These are phyloP conservation scores for Panthera tigris DNA, from an alignment of 2,113 vertebrate species.

Conservation along the genomic window DNA sequence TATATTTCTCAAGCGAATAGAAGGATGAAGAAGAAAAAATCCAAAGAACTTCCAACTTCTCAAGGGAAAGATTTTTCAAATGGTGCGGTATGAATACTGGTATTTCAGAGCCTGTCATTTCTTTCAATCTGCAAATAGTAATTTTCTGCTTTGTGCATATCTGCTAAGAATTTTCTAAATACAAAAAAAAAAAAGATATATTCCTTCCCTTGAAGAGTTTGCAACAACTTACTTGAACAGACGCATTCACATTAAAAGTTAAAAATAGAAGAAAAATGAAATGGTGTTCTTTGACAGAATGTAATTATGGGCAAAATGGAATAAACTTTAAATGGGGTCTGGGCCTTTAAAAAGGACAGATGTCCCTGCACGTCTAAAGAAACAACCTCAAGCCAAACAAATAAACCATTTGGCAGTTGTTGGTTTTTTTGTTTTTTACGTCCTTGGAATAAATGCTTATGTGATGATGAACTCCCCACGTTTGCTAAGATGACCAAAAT, in stretches of 20 bases:
- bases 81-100: background rate
- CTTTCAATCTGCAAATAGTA: background rate
- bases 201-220: background rate
- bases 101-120: background rate
- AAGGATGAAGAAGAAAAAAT: background rate
- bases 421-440: constrained; percentile 20
- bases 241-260: background rate
- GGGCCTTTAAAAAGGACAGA: background rate
- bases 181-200: background rate
- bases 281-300: background rate
- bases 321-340: background rate
- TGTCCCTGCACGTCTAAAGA: background rate
- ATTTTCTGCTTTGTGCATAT: background rate
- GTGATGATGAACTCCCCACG: background rate
- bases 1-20: background rate
- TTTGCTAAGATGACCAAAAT: background rate
- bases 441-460: background rate
- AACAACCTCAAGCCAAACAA: constrained; percentile 16
- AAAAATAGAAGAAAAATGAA: background rate
- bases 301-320: background rate
- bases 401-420: background rate
- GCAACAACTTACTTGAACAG: background rate
- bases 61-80: background rate
- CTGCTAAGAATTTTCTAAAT: background rate
- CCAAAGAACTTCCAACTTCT: background rate